Conservation (phyloP, 2,888 invertebrate genomes). For the Dynastes grantii region DNA sequence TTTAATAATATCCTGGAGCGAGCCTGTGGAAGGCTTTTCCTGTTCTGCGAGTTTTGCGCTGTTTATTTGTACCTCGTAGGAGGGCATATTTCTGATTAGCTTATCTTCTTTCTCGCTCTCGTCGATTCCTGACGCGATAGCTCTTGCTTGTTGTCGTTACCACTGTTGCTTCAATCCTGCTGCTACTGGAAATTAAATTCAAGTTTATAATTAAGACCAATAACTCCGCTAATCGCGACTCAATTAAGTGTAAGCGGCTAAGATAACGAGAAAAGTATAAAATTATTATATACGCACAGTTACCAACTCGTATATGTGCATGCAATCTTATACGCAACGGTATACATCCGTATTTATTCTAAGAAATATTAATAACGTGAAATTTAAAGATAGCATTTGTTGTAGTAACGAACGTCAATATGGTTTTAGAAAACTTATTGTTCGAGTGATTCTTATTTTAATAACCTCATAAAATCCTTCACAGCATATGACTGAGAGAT, state of each 20-base stretch:
- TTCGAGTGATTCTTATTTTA: too few relatives aligned
- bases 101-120: conserved; percentile 40
- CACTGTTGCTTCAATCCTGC: conserved; percentile 19
- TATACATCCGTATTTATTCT: not conserved
- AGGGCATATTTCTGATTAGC: conserved; percentile 49
- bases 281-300: conserved; percentile 24
- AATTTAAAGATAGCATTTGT: conserved; percentile 4
- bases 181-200: conserved; percentile 52
- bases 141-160: conserved; percentile 21
- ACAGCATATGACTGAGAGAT: too few relatives aligned
- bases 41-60: conserved; percentile 46
- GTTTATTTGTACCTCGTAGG: conserved; percentile 51
- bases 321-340: not conserved
- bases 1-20: conserved; percentile 52
- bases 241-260: conserved; percentile 44
- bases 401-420: not conserved
- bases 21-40: conserved; percentile 50
- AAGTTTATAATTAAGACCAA: conserved; percentile 50
- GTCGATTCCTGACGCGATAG: conserved; percentile 16
- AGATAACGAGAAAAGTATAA: conserved; percentile 38
- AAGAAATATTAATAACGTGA: conserved; percentile 3
- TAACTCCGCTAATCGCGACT: conserved; percentile 44
- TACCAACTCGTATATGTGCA: conserved; percentile 4
- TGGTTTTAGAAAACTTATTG: not conserved
- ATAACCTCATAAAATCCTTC: too few relatives aligned